Base-by-base conservation (phyloP, 2,797 vertebrate genomes). In the Amazonetta brasiliensis region DNA sequence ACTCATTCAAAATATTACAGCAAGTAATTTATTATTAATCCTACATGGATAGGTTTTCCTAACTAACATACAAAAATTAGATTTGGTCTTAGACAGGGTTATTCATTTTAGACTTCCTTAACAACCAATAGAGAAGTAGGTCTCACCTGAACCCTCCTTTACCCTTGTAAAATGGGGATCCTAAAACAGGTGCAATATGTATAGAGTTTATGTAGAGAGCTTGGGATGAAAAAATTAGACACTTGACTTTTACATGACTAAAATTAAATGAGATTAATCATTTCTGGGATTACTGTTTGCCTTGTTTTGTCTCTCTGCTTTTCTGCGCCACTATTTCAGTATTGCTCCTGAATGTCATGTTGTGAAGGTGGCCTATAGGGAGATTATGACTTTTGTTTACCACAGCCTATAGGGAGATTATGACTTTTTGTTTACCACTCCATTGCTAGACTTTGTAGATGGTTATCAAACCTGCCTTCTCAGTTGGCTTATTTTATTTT, bases 371-470 rank as follows among this genome's bases (percentile, higher is more conserved):
- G 15, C 46, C 44, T 85, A 11, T 52, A 31, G 60, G 77, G 48
- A 95, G 83, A 90, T 52, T 28, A 77, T 15, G 19, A 79, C 28
- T 77, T 37, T 89, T 95, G 43, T 72, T 90, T 85, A 85, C 37
- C 23, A 44, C 1, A 7, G 3, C 63, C 26, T 68, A 2, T 25
- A 58, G 37, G 31, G 31, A 81, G 56, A 89, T 31, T 25, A 56
- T 60, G 59, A 79, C 21, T 58, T 91, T 92, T 92, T 94, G 56
- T 84, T 94, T 90, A 79, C 46, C 41, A 71, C 41, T 84, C 28
- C 4, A 41, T 25, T 12, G 37, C 13, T 84, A 50, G 30, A 23
- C 78, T 92, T 84, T 74, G 95, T 55, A 71, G 28, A 60, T 23
- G 16, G 11, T 63, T 93, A 90, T 91, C 68, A 89, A 93, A 85